Evolutionary conservation across 1,140 invertebrate species (phyloP), one percentile per base, ranked within the genome.

Genomic region (Gerris buenoi): DNA sequence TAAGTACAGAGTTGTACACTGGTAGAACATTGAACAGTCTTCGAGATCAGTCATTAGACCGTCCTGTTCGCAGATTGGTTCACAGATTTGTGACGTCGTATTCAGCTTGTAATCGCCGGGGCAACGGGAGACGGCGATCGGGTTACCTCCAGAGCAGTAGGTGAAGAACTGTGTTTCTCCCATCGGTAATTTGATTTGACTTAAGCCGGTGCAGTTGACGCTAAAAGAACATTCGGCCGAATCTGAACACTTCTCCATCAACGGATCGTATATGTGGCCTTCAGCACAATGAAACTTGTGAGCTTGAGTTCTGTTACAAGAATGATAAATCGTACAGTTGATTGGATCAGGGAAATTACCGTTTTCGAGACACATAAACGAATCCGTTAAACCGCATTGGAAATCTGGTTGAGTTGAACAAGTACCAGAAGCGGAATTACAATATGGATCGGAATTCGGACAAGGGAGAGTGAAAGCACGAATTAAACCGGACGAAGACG

Each of bases 21-120:
- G 67, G 65, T 59, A 69, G 56, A 67, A 69, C 2, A 58, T 64
- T 1, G 28, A n/a, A 59, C 68, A 69, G 63, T 69, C 57, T 1
- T 0, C 23, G n/a, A 59, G 14, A 22, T 69, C 62, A 10, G 14
- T 29, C 3, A 59, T n/a, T 10, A 64, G 28, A 56, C 68, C 65
- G 25, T 57, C 46, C 14, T 23, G 18, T 2, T 56, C 13, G 23
- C 68, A 69, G n/a, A 29, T 28, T 18, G 65, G 61, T 60, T 64
- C 46, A 25, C 68, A 69, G 5, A 26, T 13, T 28, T 69, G 68
- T 1, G 22, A 56, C 10, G 61, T 56, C 1, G 25, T 25, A 61
- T 67, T 67, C 1, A 69, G 29, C n/a, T 64, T 25, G 33, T 69
- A 67, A 10, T 18, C 57, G 14, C 61, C 61, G 15, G 63, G 33